Evolutionary conservation across 2,113 vertebrate species (phyloP).

Genomic region (Chitala chitala): DNA sequence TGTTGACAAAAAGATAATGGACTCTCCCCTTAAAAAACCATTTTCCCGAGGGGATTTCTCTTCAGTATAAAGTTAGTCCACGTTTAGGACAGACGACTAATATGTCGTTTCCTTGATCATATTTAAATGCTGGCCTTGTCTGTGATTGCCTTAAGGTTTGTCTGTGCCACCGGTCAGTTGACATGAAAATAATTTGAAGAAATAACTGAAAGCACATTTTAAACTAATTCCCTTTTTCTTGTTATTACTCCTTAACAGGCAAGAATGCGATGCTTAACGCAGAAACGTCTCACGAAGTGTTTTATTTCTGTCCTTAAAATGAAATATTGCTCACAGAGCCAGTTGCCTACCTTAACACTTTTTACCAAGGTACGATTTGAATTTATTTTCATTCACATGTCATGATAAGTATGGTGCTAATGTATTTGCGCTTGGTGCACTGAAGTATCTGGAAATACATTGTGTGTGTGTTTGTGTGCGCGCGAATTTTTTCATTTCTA

Average conservation of each 20-base stretch:
- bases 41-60: too few species aligned
- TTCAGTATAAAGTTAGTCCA: too few species aligned
- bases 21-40: too few species aligned
- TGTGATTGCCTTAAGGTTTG: too few species aligned
- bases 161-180: too few species aligned
- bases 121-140: too few species aligned
- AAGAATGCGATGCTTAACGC: constrained; percentile 31
- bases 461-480: neutral
- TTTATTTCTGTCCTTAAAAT: constrained; percentile 41
- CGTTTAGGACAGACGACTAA: too few species aligned
- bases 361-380: constrained; percentile 73
- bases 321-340: constrained; percentile 34
- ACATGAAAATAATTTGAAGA: neutral
- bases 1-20: too few species aligned
- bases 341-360: constrained; percentile 69
- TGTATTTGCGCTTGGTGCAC: neutral
- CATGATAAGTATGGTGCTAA: neutral
- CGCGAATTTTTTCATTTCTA: constrained; percentile 34
- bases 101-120: too few species aligned
- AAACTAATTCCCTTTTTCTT: neutral
- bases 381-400: neutral
- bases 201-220: neutral
- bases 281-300: constrained; percentile 28
- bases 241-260: constrained; percentile 28
- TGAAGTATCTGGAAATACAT: neutral